Evolutionary conservation across 2,888 invertebrate genomes (phyloP), one percentile per base, ranked within the genome.

Genomic region (Parasteatoda lunata): DNA sequence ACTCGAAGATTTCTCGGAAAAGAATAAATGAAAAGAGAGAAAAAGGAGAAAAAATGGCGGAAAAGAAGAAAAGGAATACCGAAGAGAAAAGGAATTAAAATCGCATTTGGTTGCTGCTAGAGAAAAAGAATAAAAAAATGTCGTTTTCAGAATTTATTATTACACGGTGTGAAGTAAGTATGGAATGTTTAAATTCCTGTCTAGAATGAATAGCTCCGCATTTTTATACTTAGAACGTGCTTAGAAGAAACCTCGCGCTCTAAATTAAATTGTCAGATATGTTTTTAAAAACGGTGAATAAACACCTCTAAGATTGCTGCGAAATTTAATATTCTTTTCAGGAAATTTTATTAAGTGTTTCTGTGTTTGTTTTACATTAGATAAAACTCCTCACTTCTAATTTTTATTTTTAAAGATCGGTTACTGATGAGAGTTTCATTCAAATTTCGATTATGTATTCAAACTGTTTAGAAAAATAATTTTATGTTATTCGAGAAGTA

Each of bases 231-330:
- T 49, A 49, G 51, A 71, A 13, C 5, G n/a, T 45, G 11, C 48
- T 71, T 59, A 4, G n/a, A 64, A 52, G 45, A 45, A 52, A 64
- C 76, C n/a, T 52, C 65, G 70, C 64, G 48, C 66, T 30, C 13
- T 9, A 76, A 85, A 79, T 76, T 65, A 66, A 75, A 71, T 73
- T 76, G 84, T 73, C 79, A 76, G 70, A 64, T 64, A 64, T 66
- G 84, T 68, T 54, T 51, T 47, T 49, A 48, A 15, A 75, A 76
- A 79, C 70, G 59, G 52, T 75, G 79, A 70, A 70, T 70, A 79
- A 85, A 85, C 84, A 79, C 66, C 59, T 85, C 76, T 79, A 70
- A 79, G 65, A 69, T 65, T 48, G 79, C 76, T 85, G 79, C 76
- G 64, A 79, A 69, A 15, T 51, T 70, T 77, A 51, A 54, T 65